Conservation (phyloP, 2,113 vertebrate species). For the Gasterosteus nipponicus region DNA sequence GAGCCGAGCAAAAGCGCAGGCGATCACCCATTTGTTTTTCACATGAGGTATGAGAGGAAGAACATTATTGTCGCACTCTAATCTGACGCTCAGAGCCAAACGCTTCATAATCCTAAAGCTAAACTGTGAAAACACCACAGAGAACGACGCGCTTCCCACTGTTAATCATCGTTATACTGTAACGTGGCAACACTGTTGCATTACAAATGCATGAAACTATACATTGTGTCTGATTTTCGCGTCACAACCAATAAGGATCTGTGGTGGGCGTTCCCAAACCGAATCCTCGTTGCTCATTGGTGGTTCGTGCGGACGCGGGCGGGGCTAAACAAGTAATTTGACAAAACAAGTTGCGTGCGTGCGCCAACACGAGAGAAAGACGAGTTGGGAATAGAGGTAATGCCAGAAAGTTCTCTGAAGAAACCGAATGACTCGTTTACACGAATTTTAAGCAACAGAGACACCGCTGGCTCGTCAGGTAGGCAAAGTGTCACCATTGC, state of each 20-base stretch:
- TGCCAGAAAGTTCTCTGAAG: neutral
- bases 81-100: neutral
- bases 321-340: constrained; percentile 11
- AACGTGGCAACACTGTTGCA: neutral
- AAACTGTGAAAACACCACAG: neutral
- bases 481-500: constrained; percentile 14
- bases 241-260: constrained; percentile 43
- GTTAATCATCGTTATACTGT: neutral
- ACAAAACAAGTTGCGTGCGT: constrained; percentile 68
- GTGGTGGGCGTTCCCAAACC: rapidly evolving
- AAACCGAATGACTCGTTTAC: constrained; percentile 37
- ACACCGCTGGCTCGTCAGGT: constrained; percentile 49
- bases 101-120: neutral
- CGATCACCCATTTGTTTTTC: constrained; percentile 46
- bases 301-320: constrained; percentile 18
- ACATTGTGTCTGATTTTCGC: neutral
- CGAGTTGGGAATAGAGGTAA: neutral
- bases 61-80: constrained; percentile 30
- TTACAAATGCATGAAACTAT: neutral
- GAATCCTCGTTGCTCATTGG: constrained; percentile 40
- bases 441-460: neutral
- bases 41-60: constrained; percentile 9
- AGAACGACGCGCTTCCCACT: neutral
- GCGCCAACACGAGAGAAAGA: constrained; percentile 32
- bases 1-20: constrained; percentile 31